Evolutionary conservation across 2,888 invertebrate genomes (phyloP).

Genomic region (Exephanes ischioxanthus): DNA sequence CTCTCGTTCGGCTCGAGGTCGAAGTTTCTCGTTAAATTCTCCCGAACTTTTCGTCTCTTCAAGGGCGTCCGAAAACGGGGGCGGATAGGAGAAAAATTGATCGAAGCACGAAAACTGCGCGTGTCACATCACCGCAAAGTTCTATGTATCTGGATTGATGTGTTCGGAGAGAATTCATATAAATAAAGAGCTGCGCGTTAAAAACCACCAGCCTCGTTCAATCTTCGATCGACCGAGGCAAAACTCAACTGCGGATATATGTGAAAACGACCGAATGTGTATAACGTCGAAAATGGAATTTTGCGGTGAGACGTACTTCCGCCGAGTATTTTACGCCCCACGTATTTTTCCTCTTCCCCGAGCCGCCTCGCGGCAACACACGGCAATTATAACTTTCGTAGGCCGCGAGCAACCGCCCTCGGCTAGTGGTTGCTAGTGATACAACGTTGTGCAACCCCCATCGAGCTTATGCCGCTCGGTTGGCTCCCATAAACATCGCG

Average conservation of each 20-base stretch:
- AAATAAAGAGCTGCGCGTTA: background rate
- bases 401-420: conserved; percentile 62
- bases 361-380: conserved; percentile 68
- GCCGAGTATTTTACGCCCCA: background rate
- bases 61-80: background rate
- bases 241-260: conserved; percentile 8
- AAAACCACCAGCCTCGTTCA: conserved; percentile 15
- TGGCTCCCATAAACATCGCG: conserved; percentile 74
- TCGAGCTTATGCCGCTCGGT: conserved; percentile 70
- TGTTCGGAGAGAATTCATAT: background rate
- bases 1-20: conserved; percentile 50
- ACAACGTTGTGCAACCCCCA: conserved; percentile 71
- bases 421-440: conserved; percentile 52
- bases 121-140: background rate
- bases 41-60: conserved; percentile 21
- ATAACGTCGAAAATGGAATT: conserved; percentile 50
- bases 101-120: conserved; percentile 10
- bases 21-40: conserved; percentile 62
- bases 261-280: conserved; percentile 12
- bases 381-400: conserved; percentile 80
- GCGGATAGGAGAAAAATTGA: background rate
- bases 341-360: conserved; percentile 14
- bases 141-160: background rate
- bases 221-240: conserved; percentile 2
- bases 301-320: conserved; percentile 27